Evolutionary conservation across 2,113 vertebrate species (phyloP).

Genomic region (Forbesichthys papilliferus): DNA sequence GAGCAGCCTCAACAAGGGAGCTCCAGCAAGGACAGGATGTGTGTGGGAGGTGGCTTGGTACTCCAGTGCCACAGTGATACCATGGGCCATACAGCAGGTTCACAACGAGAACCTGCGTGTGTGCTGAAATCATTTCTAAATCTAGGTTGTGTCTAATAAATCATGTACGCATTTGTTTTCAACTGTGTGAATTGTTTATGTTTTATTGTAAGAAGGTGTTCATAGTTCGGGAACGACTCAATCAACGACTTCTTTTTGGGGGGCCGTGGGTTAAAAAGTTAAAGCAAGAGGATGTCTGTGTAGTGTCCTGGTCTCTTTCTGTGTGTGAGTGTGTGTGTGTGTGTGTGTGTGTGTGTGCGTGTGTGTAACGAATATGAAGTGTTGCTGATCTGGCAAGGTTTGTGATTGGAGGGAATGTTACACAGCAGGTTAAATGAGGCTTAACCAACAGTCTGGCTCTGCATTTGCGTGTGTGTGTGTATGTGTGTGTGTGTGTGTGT

Average conservation of each 20-base stretch:
- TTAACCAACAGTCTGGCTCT: conserved; percentile 58
- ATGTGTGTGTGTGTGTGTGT: conserved; percentile 12
- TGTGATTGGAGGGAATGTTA: conserved; percentile 57
- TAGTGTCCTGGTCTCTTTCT: conserved; percentile 40
- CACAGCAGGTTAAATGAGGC: conserved; percentile 70
- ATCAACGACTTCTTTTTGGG: too few relatives aligned
- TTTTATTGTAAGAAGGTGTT: too few relatives aligned
- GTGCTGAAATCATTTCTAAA: too few relatives aligned
- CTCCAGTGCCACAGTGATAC: too few relatives aligned
- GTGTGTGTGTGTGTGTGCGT: conserved; percentile 42
- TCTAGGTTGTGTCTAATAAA: too few relatives aligned
- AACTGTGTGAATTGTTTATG: too few relatives aligned
- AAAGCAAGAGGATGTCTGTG: conserved; percentile 22
- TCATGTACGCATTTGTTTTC: too few relatives aligned
- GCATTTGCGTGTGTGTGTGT: conserved; percentile 48
- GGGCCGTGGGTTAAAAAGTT: too few relatives aligned
- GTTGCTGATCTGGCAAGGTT: conserved; percentile 47
- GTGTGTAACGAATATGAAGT: conserved; percentile 29
- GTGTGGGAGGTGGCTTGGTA: neutral
- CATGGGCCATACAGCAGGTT: neutral
- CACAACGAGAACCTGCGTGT: neutral
- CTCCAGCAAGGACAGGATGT: conserved; percentile 21
- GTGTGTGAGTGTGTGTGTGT: conserved; percentile 32
- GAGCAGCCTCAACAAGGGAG: conserved; percentile 51
- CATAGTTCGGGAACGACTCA: too few relatives aligned